phyloP scores from a whole-genome alignment of 2,113 vertebrate genomes.

The Colistium nudipinnis region DNA sequence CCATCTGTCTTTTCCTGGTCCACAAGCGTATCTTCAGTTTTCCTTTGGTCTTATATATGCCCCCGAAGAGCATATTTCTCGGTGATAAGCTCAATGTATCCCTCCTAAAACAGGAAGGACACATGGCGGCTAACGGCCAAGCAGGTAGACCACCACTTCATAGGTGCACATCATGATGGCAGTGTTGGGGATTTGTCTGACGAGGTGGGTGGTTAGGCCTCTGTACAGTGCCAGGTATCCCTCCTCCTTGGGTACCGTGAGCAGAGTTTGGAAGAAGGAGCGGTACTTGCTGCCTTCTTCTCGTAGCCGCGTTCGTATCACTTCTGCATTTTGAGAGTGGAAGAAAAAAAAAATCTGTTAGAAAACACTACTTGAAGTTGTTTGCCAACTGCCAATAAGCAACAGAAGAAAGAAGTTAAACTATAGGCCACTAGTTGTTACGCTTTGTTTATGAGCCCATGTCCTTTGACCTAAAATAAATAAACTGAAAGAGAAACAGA shows the following conservation, averaged over 20 bases:
- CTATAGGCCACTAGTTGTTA: background rate
- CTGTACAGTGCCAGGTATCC: slow-evolving; percentile 95
- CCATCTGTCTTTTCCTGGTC: slow-evolving; percentile 40
- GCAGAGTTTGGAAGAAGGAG: slow-evolving; percentile 94
- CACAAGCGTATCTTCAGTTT: slow-evolving; percentile 37
- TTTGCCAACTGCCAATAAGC: too few relatives aligned
- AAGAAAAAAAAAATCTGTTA: background rate
- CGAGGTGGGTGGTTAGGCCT: slow-evolving; percentile 93
- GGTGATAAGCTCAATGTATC: slow-evolving; percentile 20
- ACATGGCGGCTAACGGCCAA: slow-evolving; percentile 84
- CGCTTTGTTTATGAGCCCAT: background rate
- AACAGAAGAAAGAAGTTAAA: too few relatives aligned
- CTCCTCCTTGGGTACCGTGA: slow-evolving; percentile 91
- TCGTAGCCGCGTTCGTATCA: slow-evolving; percentile 96
- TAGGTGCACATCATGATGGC: slow-evolving; percentile 99
- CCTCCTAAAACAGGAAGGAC: slow-evolving; percentile 29
- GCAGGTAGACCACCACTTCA: slow-evolving; percentile 95
- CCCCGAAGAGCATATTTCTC: slow-evolving; percentile 25
- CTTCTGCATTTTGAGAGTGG: slow-evolving; percentile 82
- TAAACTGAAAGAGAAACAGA: background rate
- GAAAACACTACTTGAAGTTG: too few relatives aligned
- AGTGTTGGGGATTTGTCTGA: slow-evolving; percentile 98
- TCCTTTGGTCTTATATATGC: slow-evolving; percentile 81
- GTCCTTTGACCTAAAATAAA: background rate
- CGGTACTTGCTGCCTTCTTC: slow-evolving; percentile 98